Evolutionary conservation across 2,888 invertebrate genomes (phyloP).

Genomic region (Scaptomyza polygonia): DNA sequence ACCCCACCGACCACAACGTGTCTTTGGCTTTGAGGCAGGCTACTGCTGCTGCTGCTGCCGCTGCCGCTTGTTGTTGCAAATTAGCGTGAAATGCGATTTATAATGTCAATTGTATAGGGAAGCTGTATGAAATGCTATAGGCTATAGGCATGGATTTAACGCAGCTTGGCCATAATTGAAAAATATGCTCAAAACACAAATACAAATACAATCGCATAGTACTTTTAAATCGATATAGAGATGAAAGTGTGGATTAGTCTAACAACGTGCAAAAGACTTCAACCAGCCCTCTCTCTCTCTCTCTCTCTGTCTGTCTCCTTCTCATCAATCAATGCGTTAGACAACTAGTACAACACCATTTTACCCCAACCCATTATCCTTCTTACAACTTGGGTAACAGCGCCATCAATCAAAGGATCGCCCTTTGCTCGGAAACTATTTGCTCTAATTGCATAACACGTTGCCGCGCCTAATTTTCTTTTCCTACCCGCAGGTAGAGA

Average conservation of each 20-base stretch:
- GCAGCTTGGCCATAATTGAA: conserved; percentile 65
- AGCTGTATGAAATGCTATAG: conserved; percentile 14
- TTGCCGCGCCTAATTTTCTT: conserved; percentile 63
- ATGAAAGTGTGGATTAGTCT: conserved; percentile 71
- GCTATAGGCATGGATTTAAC: conserved; percentile 30
- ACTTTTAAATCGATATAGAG: conserved; percentile 32
- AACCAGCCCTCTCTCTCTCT: not conserved
- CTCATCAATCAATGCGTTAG: conserved; percentile 46
- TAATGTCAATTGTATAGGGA: conserved; percentile 72
- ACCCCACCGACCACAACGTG: conserved; percentile 1
- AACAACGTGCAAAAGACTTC: conserved; percentile 23
- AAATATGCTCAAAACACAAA: conserved; percentile 54
- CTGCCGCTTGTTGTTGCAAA: conserved; percentile 65
- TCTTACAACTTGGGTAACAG: conserved; percentile 21
- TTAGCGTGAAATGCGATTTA: conserved; percentile 81
- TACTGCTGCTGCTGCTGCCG: not conserved
- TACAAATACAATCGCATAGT: conserved; percentile 24
- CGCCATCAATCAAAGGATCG: conserved; percentile 66
- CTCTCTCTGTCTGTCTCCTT: not conserved
- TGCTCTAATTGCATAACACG: conserved; percentile 63
- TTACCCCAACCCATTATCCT: not conserved
- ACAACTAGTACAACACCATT: not conserved
- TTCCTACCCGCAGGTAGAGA: conserved; percentile 15
- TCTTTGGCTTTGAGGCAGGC: conserved; percentile 24
- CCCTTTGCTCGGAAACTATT: conserved; percentile 54